These are phyloP conservation scores for Halichondria panicea DNA, from an alignment of 37 sponge, comb jelly and placozoan species.

Conservation along the genomic window DNA sequence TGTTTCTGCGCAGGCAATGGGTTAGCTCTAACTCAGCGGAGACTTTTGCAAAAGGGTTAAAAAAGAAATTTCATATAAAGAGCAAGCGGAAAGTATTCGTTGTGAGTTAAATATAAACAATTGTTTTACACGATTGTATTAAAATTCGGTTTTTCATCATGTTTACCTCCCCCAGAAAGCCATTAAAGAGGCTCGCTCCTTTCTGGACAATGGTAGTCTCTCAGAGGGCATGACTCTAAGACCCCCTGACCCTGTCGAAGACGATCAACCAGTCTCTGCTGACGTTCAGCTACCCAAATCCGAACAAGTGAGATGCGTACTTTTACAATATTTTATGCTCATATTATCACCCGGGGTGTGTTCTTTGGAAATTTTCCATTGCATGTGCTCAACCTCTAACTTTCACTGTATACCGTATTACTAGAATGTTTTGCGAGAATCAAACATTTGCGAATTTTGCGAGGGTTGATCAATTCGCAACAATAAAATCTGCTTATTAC, in stretches of 20 bases:
- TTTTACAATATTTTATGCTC: no score
- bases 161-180: conserved; percentile 36
- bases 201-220: conserved; percentile 13
- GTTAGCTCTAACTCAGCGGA: conserved; percentile 33
- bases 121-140: background rate
- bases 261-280: no score
- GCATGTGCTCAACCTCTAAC: no score
- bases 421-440: no score
- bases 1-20: conserved; percentile 51
- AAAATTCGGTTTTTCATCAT: background rate
- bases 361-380: no score
- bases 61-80: conserved; percentile 64
- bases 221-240: conserved; percentile 47
- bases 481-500: no score
- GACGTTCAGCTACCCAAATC: no score
- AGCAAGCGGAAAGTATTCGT: conserved; percentile 56
- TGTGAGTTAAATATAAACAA: conserved; percentile 24
- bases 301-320: no score
- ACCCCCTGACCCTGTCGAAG: conserved; percentile 11
- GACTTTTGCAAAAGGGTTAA: conserved; percentile 47
- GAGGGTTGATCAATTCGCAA: no score
- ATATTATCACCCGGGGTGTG: no score
- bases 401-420: no score
- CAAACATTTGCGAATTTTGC: no score
- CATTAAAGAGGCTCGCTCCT: conserved; percentile 41